A percentile compares a stretch with the other conserved stretches of the same genome.
Evolutionary conservation across 2,797 vertebrate genomes (phyloP).

Genomic region (Poecilia wingei): DNA sequence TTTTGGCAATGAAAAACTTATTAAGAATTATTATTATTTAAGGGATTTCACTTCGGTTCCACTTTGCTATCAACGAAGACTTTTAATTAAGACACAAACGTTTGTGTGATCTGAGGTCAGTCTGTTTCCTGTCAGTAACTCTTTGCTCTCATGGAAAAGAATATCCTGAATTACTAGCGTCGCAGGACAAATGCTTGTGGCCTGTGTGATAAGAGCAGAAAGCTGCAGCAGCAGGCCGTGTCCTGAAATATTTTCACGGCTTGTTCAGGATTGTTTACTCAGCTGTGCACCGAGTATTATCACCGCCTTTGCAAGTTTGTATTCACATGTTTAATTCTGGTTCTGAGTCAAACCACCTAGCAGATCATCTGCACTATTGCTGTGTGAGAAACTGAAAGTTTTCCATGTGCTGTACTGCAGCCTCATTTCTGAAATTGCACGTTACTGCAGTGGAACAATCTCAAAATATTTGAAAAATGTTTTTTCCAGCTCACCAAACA

Average conservation of each 20-base stretch:
- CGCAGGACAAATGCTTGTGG: not conserved
- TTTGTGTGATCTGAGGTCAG: not conserved
- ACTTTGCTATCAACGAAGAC: not conserved
- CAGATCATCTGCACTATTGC: not conserved
- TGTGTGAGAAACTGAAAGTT: not conserved
- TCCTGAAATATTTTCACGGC: conserved; percentile 20
- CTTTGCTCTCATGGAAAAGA: not conserved
- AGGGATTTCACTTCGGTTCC: not conserved
- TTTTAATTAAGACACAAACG: not conserved
- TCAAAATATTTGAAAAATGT: not conserved
- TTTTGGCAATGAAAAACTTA: not conserved
- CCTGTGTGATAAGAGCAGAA: not conserved
- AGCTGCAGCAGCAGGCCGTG: not conserved
- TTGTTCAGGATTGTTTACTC: conserved; percentile 25
- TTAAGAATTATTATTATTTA: no score
- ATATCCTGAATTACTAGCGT: not conserved
- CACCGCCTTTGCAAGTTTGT: conserved; percentile 21
- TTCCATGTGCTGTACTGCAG: not conserved
- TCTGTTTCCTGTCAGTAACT: not conserved
- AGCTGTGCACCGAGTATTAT: conserved; percentile 30
- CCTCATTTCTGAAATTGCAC: not conserved
- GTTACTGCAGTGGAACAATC: not conserved
- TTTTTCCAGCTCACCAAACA: not conserved
- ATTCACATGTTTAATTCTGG: conserved; percentile 18
- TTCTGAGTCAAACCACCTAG: not conserved